A percentile compares a stretch with the other conserved stretches of the same genome.
These are phyloP conservation scores for Amniataba percoides DNA, from an alignment of 2,797 vertebrate species.

Conservation along the genomic window DNA sequence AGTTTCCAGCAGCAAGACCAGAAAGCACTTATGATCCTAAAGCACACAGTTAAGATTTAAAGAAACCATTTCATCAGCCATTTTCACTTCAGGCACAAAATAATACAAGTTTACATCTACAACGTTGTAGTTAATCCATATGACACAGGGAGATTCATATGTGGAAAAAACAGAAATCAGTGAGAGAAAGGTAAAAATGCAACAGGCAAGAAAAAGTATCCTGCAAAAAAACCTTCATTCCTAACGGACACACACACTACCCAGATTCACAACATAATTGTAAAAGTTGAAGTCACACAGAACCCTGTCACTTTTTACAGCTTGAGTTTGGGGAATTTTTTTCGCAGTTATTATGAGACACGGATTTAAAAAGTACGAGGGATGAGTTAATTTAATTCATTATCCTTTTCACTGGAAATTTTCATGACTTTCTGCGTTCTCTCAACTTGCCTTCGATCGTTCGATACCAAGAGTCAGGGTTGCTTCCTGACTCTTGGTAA, in stretches of 20 bases:
- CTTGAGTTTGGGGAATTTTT: conserved; percentile 4
- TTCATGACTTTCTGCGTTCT: conserved; percentile 26
- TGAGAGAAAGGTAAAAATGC: conserved; percentile 23
- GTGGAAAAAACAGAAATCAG: background rate
- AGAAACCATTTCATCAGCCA: conserved; percentile 71
- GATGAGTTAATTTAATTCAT: background rate
- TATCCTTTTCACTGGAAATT: conserved; percentile 14
- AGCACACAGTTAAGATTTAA: conserved; percentile 84
- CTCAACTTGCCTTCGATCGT: conserved; percentile 17
- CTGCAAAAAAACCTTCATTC: conserved; percentile 30
- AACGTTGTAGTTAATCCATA: conserved; percentile 57
- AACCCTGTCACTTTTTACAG: conserved; percentile 41
- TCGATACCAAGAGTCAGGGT: conserved; percentile 26
- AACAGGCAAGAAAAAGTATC: conserved; percentile 22
- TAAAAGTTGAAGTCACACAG: conserved; percentile 12
- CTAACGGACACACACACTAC: conserved; percentile 23
- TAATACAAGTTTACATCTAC: conserved; percentile 69
- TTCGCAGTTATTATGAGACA: background rate
- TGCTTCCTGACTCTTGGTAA: background rate
- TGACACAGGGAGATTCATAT: conserved; percentile 45
- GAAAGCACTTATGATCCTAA: conserved; percentile 93
- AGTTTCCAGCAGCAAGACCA: conserved; percentile 93
- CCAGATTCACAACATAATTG: conserved; percentile 36
- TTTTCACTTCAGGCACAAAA: conserved; percentile 83
- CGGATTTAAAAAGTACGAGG: conserved; percentile 16